phyloP scores from a whole-genome alignment of 1,140 invertebrate genomes.

The Formica selysi region DNA sequence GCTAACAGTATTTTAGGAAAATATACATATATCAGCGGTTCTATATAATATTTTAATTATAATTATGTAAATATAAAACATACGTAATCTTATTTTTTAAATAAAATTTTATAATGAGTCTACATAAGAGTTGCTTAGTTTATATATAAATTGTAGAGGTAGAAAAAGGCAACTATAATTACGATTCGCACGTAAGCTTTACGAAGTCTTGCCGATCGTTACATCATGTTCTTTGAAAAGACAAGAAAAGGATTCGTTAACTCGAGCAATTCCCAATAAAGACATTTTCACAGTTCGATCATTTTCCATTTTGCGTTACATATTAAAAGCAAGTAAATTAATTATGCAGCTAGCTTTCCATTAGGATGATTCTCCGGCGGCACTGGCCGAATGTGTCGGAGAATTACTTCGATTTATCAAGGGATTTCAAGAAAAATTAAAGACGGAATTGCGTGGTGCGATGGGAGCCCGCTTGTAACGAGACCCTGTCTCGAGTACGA shows the following conservation, averaged over 20 bases:
- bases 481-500: conserved; percentile 61
- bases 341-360: conserved; percentile 43
- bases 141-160: conserved; percentile 3
- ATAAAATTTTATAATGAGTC: background rate
- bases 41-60: background rate
- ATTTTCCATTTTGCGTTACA: conserved; percentile 46
- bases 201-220: background rate
- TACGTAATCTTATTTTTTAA: background rate
- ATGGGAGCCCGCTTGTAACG: conserved; percentile 56
- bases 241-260: conserved; percentile 31
- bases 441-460: conserved; percentile 23
- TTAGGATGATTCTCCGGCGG: conserved; percentile 34
- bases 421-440: conserved; percentile 59
- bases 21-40: background rate
- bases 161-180: background rate
- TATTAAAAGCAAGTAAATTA: conserved; percentile 56
- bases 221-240: conserved; percentile 24
- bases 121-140: background rate
- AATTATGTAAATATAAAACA: background rate
- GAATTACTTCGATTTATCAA: conserved; percentile 58
- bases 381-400: conserved; percentile 22
- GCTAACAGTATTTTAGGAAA: conserved; percentile 40
- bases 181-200: background rate
- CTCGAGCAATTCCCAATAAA: conserved; percentile 48
- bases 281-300: conserved; percentile 32